Evolutionary conservation across 2,797 vertebrate species (phyloP), one percentile per base, ranked within the genome.

Genomic region (Setipinna tenuifilis): DNA sequence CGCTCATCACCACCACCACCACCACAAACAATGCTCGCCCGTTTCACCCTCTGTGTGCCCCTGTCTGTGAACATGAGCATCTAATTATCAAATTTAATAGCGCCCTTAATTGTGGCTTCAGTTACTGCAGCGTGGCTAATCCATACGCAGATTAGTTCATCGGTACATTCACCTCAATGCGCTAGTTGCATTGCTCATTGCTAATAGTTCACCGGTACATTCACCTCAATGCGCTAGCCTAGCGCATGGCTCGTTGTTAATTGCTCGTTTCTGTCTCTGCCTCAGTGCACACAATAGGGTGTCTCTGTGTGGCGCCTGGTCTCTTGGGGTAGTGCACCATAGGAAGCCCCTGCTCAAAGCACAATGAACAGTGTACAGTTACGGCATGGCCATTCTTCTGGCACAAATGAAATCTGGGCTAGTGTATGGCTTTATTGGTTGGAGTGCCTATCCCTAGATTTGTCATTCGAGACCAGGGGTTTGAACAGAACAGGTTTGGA

Each of bases 351-450:
- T 3, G 28, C 35, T 6, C 35, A 1, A 0, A 19, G 68, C 71
- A 78, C 71, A 78, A 78, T 21, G 71, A 78, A 17, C 71, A 41
- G 71, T 78, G 71, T 78, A 44, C 44, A 44, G 71, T 78, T 78
- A 78, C 71, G 19, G 31, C 6, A 14, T 4, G 17, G 35, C 71
- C 71, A 41, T 44, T 78, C 71, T 78, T 78, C 16, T 10, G 44
- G 71, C 35, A 78, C 71, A 78, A 78, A 44, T 17, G 1, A 78
- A 78, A 78, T 78, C 71, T 78, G 71, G 35, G 71, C 31, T 41
- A 78, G 71, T 44, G 50, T 54, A 1, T 54, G 17, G 71, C 31
- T 78, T 16, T 78, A 78, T 78, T 17, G 35, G 2, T 21, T 44
- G 5, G 16, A 31, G 2, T 6, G 9, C 31, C 41, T 6, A 44